Conservation (phyloP, 2,113 vertebrate species). For the Hassar affinis region DNA sequence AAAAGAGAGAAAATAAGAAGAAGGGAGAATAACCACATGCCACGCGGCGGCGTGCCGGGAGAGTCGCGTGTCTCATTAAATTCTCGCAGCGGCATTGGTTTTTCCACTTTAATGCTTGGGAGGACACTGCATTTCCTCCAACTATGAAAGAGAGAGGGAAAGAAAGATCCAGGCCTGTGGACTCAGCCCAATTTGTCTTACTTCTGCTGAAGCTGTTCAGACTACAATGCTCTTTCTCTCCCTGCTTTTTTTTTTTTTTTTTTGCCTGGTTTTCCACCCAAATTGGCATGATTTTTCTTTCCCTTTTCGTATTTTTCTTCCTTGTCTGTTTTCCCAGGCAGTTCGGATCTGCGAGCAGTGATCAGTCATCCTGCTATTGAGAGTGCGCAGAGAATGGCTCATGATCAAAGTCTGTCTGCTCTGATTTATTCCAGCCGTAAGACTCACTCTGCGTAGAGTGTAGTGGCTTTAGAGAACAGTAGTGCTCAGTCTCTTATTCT, state of each 20-base stretch:
- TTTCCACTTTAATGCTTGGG: conserved; percentile 72
- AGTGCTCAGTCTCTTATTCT: conserved; percentile 14
- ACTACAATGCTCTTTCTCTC: conserved; percentile 50
- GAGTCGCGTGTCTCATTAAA: conserved; percentile 69
- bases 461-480: conserved; percentile 39
- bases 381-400: conserved; percentile 49
- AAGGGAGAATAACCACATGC: conserved; percentile 57
- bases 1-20: conserved; percentile 49
- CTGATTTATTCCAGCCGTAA: conserved; percentile 52
- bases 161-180: conserved; percentile 51
- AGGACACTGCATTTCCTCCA: conserved; percentile 58
- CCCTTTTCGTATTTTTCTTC: conserved; percentile 29
- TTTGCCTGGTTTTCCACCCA: conserved; percentile 46
- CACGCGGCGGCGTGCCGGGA: conserved; percentile 55
- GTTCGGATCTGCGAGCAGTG: conserved; percentile 40
- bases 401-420: conserved; percentile 51
- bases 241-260: conserved; percentile 3
- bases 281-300: conserved; percentile 38
- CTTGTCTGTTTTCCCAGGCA: conserved; percentile 12
- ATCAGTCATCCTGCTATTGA: conserved; percentile 50
- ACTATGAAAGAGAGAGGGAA: conserved; percentile 48
- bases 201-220: conserved; percentile 64
- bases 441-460: conserved; percentile 33
- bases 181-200: conserved; percentile 69
- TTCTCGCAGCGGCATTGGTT: conserved; percentile 67